These are phyloP conservation scores for Sorex araneus DNA, from an alignment of 2,113 vertebrate species.

Conservation along the genomic window DNA sequence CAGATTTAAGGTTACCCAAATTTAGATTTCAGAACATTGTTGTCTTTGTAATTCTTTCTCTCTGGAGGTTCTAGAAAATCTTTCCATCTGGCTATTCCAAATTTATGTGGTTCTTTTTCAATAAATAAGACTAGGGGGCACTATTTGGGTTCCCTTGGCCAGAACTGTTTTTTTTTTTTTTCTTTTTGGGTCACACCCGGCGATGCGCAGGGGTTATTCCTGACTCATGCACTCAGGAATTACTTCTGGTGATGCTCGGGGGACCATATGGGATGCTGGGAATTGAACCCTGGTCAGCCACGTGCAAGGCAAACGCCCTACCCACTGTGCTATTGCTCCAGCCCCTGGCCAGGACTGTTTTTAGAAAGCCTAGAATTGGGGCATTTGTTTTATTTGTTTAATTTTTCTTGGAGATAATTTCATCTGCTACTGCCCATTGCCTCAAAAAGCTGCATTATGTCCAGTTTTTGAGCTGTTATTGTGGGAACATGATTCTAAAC, in stretches of 20 bases:
- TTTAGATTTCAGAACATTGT: conserved; percentile 42
- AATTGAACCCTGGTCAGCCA: too few species aligned
- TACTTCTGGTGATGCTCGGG: too few species aligned
- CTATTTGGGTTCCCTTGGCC: neutral
- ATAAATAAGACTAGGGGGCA: neutral
- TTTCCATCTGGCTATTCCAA: neutral
- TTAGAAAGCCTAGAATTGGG: neutral
- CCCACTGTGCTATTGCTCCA: too few species aligned
- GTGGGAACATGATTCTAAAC: neutral
- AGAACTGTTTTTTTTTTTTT: too few species aligned
- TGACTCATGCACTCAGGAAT: too few species aligned
- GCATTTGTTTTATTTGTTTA: neutral
- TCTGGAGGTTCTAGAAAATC: conserved; percentile 21
- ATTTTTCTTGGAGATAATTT: neutral
- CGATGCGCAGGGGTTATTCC: too few species aligned
- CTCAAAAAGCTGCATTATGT: neutral
- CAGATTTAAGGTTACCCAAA: conserved; percentile 2
- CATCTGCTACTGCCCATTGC: neutral
- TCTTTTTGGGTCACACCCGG: too few species aligned
- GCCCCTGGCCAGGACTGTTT: neutral
- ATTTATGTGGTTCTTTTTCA: neutral
- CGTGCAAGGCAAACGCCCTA: too few species aligned
- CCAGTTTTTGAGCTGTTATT: neutral
- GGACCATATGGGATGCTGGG: too few species aligned
- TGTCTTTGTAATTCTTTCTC: neutral